These are phyloP conservation scores for Caenorhabditis macrosperma DNA, from an alignment of 2,888 invertebrate genomes.

Conservation along the genomic window DNA sequence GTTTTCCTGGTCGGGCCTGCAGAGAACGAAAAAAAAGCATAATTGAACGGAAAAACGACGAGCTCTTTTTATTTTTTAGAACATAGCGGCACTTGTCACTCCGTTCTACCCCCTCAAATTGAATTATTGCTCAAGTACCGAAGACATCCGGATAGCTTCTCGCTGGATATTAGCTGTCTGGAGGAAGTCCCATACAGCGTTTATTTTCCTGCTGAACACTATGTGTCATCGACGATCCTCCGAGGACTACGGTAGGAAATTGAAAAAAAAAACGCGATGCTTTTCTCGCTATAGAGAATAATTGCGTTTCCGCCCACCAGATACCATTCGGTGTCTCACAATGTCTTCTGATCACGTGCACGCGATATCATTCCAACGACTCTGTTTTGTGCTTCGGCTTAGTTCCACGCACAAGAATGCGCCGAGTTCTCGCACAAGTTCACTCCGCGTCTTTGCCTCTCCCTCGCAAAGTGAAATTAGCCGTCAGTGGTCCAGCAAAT, in stretches of 20 bases:
- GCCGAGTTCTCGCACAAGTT: too few relatives aligned
- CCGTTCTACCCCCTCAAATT: constrained; percentile 37
- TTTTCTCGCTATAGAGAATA: too few relatives aligned
- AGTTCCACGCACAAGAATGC: too few relatives aligned
- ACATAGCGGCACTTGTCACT: constrained; percentile 46
- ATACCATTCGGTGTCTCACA: too few relatives aligned
- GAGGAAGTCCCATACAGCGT: too few relatives aligned
- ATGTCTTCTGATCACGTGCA: too few relatives aligned
- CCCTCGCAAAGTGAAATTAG: too few relatives aligned
- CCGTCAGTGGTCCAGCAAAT: constrained; percentile 1
- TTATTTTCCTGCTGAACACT: background rate
- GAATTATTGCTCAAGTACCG: constrained; percentile 43
- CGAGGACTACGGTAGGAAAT: constrained; percentile 6
- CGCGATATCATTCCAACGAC: too few relatives aligned
- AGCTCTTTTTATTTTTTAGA: constrained; percentile 29
- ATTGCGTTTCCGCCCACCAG: too few relatives aligned
- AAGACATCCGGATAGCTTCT: constrained; percentile 3
- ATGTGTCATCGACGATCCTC: background rate
- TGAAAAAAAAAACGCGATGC: too few relatives aligned
- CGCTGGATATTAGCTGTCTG: background rate
- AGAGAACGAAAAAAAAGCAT: constrained; percentile 5
- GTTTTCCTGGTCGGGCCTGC: background rate
- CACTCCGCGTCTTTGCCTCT: too few relatives aligned
- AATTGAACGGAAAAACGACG: constrained; percentile 38
- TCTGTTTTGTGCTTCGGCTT: too few relatives aligned